These are phyloP conservation scores for Amiota minor DNA, from an alignment of 2,888 invertebrate species.

Conservation along the genomic window DNA sequence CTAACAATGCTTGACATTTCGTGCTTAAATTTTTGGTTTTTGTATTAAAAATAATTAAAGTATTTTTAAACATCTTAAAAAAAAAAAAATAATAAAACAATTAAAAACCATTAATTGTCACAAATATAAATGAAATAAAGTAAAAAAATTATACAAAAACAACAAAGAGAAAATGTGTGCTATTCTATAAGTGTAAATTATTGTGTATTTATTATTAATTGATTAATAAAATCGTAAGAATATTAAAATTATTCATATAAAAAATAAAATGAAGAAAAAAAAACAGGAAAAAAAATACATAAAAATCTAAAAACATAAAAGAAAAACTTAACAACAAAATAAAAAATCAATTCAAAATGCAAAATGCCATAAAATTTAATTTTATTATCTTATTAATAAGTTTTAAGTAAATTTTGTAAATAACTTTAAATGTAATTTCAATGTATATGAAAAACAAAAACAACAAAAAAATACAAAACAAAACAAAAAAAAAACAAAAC, in stretches of 20 bases:
- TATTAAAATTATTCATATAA: conserved; percentile 53
- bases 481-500: conserved; percentile 47
- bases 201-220: conserved; percentile 38
- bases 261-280: conserved; percentile 41
- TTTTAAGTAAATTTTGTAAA: conserved; percentile 53
- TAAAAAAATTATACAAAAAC: conserved; percentile 18
- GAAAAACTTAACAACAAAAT: conserved; percentile 27
- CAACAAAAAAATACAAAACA: conserved; percentile 32
- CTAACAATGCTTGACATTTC: background rate
- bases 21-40: background rate
- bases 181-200: conserved; percentile 38
- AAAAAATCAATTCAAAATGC: conserved; percentile 11
- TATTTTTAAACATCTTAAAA: background rate
- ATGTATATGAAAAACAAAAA: conserved; percentile 54
- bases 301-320: conserved; percentile 42
- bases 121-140: background rate
- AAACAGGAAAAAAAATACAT: conserved; percentile 20
- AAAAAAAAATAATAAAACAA: conserved; percentile 11
- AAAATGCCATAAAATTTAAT: conserved; percentile 63
- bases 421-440: conserved; percentile 59
- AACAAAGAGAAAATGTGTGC: conserved; percentile 27
- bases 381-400: conserved; percentile 56
- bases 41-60: conserved; percentile 4
- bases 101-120: background rate
- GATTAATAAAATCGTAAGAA: conserved; percentile 27